Base-by-base conservation (phyloP, 2,113 vertebrate species). In the Dicaeum eximium region DNA sequence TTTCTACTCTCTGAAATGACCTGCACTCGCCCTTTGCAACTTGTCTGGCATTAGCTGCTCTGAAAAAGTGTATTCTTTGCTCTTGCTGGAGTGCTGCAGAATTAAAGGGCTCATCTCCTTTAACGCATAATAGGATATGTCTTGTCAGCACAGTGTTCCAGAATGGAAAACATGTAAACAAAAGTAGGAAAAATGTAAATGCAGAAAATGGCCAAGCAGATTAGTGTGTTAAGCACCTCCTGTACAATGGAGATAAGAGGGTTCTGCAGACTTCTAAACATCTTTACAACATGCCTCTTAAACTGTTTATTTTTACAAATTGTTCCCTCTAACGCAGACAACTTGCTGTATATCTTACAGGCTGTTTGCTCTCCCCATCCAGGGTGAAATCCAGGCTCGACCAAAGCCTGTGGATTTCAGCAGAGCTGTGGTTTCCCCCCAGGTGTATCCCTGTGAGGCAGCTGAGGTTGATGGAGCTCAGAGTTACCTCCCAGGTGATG, bases 401-500 rank as follows among this genome's bases (percentile, higher is more conserved):
- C 44, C 75, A 23, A 88, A 90, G 30, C 56, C 80, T 74, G 6
- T 61, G 86, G 57, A 51, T 91, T 92, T 83, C 66, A 86, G 74
- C 45, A 61, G 54, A 15, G 61, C 62, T 75, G 48, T 28, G 87
- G 16, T 61, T 90, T 54, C 60, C 64, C 47, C 60, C 1, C 1
- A 8, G 47, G 15, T 25, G 14, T 8, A 30, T 31, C 40, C 25
- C 22, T 9, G 0, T 62, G 64, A 92, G 83, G 38, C 45, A 78
- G 35, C 37, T 73, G 92, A 77, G 37, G 74, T 64, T 94, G 85
- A 86, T 38, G 81, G 78, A 64, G 61, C 30, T 91, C 40, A 80
- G 92, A 92, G 47, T 98, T 98, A 99, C 99, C 98, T 99, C 98
- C 98, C 99, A 99, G 1, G 96, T 98, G 97, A 99, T 98, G 94